phyloP scores from a whole-genome alignment of 92 coral and sea anemone species.

The Actinostola sp. region DNA sequence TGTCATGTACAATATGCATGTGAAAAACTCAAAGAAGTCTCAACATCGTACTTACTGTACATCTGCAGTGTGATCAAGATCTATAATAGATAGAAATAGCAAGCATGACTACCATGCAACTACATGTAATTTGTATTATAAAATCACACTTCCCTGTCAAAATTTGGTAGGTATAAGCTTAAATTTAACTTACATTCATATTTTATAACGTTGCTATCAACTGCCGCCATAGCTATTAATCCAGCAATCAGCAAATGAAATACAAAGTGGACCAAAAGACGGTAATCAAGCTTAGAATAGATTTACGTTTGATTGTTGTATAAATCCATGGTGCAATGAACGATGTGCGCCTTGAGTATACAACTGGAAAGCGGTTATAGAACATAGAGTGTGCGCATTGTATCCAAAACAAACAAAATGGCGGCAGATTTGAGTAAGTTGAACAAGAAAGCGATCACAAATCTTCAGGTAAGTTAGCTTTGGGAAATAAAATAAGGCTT shows the following conservation, averaged over 20 bases:
- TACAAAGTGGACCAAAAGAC: neutral
- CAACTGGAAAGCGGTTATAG: neutral
- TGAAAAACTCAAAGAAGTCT: neutral
- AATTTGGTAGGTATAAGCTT: neutral
- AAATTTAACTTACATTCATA: conserved; percentile 80
- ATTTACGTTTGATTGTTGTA: neutral
- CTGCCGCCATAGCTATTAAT: conserved; percentile 48
- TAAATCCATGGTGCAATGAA: neutral
- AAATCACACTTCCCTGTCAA: neutral
- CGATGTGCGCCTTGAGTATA: neutral
- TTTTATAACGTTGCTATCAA: conserved; percentile 26
- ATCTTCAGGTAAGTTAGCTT: conserved; percentile 3
- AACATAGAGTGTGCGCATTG: conserved; percentile 32
- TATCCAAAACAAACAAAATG: conserved; percentile 31
- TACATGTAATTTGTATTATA: too few species aligned
- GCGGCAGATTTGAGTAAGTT: conserved; percentile 66
- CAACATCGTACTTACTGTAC: conserved; percentile 79
- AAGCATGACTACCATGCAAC: neutral
- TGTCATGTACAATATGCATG: neutral
- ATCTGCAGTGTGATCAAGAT: conserved; percentile 98
- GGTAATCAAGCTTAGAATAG: neutral
- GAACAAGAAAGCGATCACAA: neutral
- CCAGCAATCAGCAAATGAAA: neutral
- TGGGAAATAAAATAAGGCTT: neutral
- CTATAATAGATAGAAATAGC: conserved; percentile 32